Conservation (phyloP, 1,140 invertebrate species). For the Aradophagus sp. region DNA sequence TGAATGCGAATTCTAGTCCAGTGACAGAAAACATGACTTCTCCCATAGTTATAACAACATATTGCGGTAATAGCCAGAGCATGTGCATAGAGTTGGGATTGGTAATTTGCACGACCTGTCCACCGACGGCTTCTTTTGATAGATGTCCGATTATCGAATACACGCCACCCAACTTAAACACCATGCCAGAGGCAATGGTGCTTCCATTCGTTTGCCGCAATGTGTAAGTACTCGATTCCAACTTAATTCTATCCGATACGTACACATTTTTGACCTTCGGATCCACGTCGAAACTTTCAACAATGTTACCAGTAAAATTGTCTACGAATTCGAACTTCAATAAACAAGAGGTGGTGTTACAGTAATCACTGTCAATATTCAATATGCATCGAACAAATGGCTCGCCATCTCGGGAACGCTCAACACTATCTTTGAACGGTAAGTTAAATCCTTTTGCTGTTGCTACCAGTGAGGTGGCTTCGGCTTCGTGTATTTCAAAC, state of each 20-base stretch:
- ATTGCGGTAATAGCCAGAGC: conserved; percentile 90
- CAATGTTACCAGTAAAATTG: neutral
- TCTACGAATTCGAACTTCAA: conserved; percentile 4
- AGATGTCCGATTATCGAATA: conserved; percentile 76
- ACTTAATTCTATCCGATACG: conserved; percentile 6
- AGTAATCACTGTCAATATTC: conserved; percentile 23
- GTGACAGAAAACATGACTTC: conserved; percentile 94
- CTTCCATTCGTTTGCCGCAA: conserved; percentile 62
- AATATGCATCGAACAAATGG: conserved; percentile 59
- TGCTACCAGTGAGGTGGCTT: conserved; percentile 56
- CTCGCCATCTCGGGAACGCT: conserved; percentile 57
- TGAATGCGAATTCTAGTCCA: conserved; percentile 93
- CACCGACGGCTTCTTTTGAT: conserved; percentile 38
- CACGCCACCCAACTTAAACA: conserved; percentile 76
- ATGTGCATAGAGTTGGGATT: conserved; percentile 84
- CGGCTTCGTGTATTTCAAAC: neutral
- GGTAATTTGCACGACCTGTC: conserved; percentile 75
- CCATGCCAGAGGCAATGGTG: conserved; percentile 58
- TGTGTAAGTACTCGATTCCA: conserved; percentile 70
- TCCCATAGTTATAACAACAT: conserved; percentile 88
- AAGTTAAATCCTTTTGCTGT: neutral
- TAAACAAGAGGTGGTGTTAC: neutral
- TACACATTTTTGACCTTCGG: too few relatives aligned
- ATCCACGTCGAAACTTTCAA: neutral
- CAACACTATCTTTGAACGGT: conserved; percentile 39